Percentiles rank a stretch among this genome's conserved stretches.
phyloP scores from a whole-genome alignment of 2,888 invertebrate species.

The Empis livida region DNA sequence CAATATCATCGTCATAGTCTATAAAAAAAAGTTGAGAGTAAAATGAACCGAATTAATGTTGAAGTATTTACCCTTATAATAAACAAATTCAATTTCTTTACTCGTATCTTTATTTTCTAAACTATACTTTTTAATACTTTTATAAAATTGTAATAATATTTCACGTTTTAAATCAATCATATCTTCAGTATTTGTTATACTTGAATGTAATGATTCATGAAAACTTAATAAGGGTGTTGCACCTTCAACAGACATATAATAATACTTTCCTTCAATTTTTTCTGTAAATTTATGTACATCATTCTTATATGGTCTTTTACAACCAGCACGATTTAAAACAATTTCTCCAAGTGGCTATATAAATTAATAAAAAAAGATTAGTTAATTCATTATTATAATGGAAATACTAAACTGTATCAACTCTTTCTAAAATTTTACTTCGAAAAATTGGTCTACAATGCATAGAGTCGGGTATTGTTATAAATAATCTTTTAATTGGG shows the following conservation, averaged over 20 bases:
- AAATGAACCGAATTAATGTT: too few relatives aligned
- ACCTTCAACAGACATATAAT: conserved; percentile 27
- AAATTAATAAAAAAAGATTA: not conserved
- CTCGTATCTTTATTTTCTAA: conserved; percentile 23
- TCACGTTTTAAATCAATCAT: conserved; percentile 26
- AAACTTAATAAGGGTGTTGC: conserved; percentile 30
- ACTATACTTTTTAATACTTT: conserved; percentile 19
- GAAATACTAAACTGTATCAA: conserved; percentile 14
- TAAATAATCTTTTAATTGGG: conserved; percentile 22
- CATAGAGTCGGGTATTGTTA: conserved; percentile 26
- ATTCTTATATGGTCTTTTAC: conserved; percentile 23
- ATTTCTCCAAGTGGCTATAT: conserved; percentile 20
- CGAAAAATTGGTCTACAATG: conserved; percentile 20
- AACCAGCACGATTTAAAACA: conserved; percentile 24
- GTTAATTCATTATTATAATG: too few relatives aligned
- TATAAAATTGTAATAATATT: conserved; percentile 25
- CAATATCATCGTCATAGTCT: not conserved
- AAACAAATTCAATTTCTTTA: conserved; percentile 20
- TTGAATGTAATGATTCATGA: conserved; percentile 21
- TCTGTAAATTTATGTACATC: conserved; percentile 22
- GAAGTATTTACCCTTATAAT: conserved; percentile 20
- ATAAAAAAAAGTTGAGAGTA: not conserved
- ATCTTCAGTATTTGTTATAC: conserved; percentile 20
- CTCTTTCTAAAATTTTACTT: conserved; percentile 19
- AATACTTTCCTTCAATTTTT: conserved; percentile 18